A percentile compares a stretch with the other conserved stretches of the same genome.
These are phyloP conservation scores for Oreochromis niloticus DNA, from an alignment of 2,113 vertebrate species.

Conservation along the genomic window DNA sequence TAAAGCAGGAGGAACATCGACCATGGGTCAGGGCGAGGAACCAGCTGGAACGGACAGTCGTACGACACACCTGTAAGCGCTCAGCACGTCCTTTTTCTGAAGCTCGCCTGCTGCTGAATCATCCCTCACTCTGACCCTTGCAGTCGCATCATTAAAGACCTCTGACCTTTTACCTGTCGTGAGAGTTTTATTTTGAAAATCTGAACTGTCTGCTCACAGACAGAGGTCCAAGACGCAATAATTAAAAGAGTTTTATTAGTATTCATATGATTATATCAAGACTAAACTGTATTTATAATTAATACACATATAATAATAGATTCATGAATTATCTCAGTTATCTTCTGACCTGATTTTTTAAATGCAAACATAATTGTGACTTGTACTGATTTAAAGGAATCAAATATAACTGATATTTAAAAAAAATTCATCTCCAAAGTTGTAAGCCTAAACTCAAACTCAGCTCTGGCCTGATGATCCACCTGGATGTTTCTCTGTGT, in stretches of 20 bases:
- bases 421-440: neutral
- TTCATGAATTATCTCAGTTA: neutral
- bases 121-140: neutral
- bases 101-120: neutral
- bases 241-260: neutral
- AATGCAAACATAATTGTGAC: neutral
- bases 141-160: neutral
- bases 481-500: neutral
- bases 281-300: neutral
- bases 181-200: neutral
- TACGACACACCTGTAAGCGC: neutral
- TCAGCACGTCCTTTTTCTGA: neutral
- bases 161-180: neutral
- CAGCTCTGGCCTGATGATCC: neutral
- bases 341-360: neutral
- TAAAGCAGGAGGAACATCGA: neutral
- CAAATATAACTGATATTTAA: accelerated
- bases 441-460: neutral
- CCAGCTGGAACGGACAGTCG: neutral
- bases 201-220: neutral
- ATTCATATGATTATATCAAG: neutral
- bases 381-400: neutral
- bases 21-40: neutral
- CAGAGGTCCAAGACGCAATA: neutral
- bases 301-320: neutral